Conservation (phyloP, 2,888 invertebrate genomes). For the Acanthococcus lagerstroemiae region DNA sequence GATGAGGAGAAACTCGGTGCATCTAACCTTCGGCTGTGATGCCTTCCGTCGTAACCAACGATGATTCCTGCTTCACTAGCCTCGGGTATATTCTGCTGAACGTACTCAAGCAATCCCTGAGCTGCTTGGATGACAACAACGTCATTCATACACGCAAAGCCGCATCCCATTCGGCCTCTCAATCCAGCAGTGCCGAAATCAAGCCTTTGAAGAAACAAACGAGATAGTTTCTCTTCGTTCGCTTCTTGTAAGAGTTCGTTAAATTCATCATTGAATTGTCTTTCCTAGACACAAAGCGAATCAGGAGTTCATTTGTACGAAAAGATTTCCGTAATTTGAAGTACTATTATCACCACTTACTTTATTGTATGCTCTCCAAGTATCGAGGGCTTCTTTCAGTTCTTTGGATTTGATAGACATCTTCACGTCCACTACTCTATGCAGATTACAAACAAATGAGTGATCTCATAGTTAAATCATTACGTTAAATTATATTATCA, state of each 20-base stretch:
- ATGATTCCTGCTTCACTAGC: slow-evolving; percentile 61
- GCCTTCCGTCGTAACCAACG: slow-evolving; percentile 83
- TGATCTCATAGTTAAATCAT: no score
- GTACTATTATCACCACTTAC: neutral
- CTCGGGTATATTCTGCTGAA: slow-evolving; percentile 48
- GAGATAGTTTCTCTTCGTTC: slow-evolving; percentile 51
- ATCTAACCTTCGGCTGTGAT: slow-evolving; percentile 79
- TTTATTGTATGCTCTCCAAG: neutral
- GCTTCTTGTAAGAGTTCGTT: slow-evolving; percentile 47
- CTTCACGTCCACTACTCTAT: no score
- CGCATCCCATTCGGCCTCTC: slow-evolving; percentile 84
- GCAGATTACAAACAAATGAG: no score
- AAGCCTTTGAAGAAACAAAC: slow-evolving; percentile 59
- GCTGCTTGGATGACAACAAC: slow-evolving; percentile 83
- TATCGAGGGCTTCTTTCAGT: neutral
- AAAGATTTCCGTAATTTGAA: neutral
- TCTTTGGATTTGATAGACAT: neutral
- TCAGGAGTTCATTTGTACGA: neutral
- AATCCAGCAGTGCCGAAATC: slow-evolving; percentile 90
- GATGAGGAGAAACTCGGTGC: no score
- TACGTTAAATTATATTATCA: no score
- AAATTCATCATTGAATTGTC: slow-evolving; percentile 54
- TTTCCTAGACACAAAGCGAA: slow-evolving; percentile 46
- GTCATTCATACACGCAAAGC: slow-evolving; percentile 91
- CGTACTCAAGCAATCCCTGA: slow-evolving; percentile 74